Evolutionary conservation across 2,888 invertebrate genomes (phyloP).

Genomic region (Rutpela maculata): DNA sequence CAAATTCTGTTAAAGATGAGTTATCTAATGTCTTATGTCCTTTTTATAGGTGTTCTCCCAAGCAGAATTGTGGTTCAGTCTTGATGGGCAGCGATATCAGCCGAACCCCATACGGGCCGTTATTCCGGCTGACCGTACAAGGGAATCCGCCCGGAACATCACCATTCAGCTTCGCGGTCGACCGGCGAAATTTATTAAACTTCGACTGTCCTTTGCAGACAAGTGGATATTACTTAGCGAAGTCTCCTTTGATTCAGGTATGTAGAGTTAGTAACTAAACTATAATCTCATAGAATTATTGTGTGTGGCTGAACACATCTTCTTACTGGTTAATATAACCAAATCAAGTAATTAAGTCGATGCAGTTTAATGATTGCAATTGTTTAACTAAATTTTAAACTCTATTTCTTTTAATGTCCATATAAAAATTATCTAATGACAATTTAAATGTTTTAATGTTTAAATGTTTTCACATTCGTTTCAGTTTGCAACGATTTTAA

Average conservation of each 20-base stretch:
- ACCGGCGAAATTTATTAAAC: slow-evolving; percentile 85
- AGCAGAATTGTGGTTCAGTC: slow-evolving; percentile 86
- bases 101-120: slow-evolving; percentile 80
- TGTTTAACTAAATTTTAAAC: too few relatives aligned
- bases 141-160: slow-evolving; percentile 80
- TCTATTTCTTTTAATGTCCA: too few relatives aligned
- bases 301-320: too few relatives aligned
- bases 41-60: slow-evolving; percentile 82
- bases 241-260: slow-evolving; percentile 88
- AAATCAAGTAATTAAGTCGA: too few relatives aligned
- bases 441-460: too few relatives aligned
- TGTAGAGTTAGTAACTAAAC: slow-evolving; percentile 57
- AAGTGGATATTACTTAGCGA: slow-evolving; percentile 94
- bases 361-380: too few relatives aligned
- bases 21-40: neutral
- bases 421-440: too few relatives aligned
- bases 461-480: too few relatives aligned
- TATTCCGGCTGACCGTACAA: slow-evolving; percentile 76
- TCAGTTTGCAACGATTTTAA: too few relatives aligned
- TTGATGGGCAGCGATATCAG: slow-evolving; percentile 86
- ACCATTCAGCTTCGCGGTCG: slow-evolving; percentile 85
- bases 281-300: too few relatives aligned
- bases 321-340: too few relatives aligned
- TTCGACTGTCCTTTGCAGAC: slow-evolving; percentile 85
- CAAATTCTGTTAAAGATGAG: neutral